Evolutionary conservation across 2,113 vertebrate species (phyloP).

Genomic region (Daboia siamensis): DNA sequence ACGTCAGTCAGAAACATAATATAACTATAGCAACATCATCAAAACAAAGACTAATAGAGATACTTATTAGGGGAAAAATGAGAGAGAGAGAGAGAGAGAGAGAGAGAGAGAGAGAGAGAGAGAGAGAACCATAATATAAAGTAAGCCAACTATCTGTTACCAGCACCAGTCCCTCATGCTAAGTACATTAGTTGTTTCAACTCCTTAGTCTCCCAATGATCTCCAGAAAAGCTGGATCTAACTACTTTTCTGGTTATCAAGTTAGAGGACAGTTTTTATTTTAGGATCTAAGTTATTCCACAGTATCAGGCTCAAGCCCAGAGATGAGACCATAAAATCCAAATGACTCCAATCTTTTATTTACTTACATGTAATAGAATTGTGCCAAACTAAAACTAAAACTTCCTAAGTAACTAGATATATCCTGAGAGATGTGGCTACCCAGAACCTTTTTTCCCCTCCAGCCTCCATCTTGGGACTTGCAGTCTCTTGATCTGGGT

Average conservation of each 20-base stretch:
- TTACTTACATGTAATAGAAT: neutral
- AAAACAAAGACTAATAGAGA: neutral
- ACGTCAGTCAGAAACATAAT: neutral
- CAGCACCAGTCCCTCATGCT: neutral
- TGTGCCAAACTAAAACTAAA: neutral
- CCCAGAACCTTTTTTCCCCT: neutral
- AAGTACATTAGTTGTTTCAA: neutral
- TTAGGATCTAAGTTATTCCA: neutral
- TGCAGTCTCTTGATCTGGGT: neutral
- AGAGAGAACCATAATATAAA: neutral
- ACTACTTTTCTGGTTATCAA: neutral
- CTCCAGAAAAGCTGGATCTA: neutral
- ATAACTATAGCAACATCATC: neutral
- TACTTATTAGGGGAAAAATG: neutral
- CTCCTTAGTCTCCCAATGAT: neutral
- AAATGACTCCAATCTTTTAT: neutral
- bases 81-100: too few relatives aligned
- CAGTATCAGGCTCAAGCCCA: neutral
- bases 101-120: too few relatives aligned
- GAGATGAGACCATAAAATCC: neutral
- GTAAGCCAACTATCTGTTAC: neutral
- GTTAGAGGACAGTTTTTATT: neutral
- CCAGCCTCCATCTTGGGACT: neutral
- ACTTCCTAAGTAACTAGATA: neutral
- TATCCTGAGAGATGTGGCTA: neutral